These are phyloP conservation scores for Heliothis peltigera DNA, from an alignment of 2,888 invertebrate species.

Conservation along the genomic window DNA sequence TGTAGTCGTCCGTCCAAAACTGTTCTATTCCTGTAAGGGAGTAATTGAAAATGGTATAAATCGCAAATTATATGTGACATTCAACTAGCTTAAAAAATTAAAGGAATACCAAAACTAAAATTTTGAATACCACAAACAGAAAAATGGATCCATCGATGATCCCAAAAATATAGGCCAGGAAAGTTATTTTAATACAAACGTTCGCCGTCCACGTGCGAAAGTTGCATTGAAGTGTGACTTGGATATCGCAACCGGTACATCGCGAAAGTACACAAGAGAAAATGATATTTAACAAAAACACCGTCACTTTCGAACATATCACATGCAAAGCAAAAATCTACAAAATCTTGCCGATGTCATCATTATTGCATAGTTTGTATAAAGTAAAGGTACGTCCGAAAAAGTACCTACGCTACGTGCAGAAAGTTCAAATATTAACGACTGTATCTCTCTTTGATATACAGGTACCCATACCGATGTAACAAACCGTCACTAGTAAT, in stretches of 20 bases:
- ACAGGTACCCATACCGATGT: too few relatives aligned
- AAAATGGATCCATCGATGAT: too few relatives aligned
- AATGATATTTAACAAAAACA: slow-evolving; percentile 36
- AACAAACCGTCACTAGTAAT: too few relatives aligned
- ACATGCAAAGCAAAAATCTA: slow-evolving; percentile 38
- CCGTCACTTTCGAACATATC: slow-evolving; percentile 50
- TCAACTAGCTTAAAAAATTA: too few relatives aligned
- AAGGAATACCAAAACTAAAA: too few relatives aligned
- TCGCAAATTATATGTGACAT: not conserved
- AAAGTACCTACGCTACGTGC: too few relatives aligned
- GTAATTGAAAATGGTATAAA: not conserved
- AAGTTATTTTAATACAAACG: not conserved
- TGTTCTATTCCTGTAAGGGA: slow-evolving; percentile 76
- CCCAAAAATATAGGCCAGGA: too few relatives aligned
- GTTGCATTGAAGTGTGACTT: slow-evolving; percentile 30
- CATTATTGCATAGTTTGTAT: slow-evolving; percentile 34
- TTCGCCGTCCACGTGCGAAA: slow-evolving; percentile 28
- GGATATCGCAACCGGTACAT: slow-evolving; percentile 32
- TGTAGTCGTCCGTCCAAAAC: slow-evolving; percentile 85
- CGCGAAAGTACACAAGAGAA: slow-evolving; percentile 38
- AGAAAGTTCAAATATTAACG: not conserved
- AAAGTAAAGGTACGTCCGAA: too few relatives aligned
- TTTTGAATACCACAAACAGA: too few relatives aligned
- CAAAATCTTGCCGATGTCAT: slow-evolving; percentile 27
- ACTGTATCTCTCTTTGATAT: not conserved